Percentiles rank a stretch among this genome's conserved stretches.
Evolutionary conservation across 2,113 vertebrate species (phyloP).

Genomic region (Scortum barcoo): DNA sequence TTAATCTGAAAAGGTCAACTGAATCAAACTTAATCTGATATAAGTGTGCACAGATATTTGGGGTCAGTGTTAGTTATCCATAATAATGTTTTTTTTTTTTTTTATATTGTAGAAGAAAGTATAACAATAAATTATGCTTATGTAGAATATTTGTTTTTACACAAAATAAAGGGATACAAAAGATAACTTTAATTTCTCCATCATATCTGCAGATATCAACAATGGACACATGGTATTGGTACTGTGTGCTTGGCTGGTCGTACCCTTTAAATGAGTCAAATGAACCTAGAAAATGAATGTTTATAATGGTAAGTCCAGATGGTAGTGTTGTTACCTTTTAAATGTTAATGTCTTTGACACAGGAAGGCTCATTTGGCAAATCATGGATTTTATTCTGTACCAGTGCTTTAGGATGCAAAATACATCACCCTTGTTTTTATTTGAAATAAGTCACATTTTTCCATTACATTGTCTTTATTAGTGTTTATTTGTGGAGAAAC

Average conservation of each 20-base stretch:
- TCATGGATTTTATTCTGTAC: neutral
- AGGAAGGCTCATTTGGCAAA: neutral
- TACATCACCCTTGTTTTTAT: neutral
- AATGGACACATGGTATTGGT: neutral
- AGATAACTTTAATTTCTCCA: neutral
- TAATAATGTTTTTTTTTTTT: neutral
- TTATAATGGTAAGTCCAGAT: neutral
- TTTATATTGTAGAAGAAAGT: no score
- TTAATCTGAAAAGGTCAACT: conserved; percentile 64
- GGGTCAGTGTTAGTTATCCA: conserved; percentile 5
- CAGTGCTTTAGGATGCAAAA: neutral
- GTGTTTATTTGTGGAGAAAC: neutral
- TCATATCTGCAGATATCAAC: neutral
- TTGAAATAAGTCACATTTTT: neutral
- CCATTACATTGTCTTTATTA: neutral
- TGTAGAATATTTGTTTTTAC: conserved; percentile 1
- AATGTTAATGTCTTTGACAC: neutral
- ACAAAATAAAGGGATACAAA: neutral
- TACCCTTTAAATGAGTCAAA: neutral
- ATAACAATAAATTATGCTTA: neutral
- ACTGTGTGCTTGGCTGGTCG: neutral
- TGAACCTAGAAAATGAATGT: neutral
- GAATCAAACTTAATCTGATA: conserved; percentile 47
- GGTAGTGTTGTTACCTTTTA: neutral
- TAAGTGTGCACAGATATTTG: neutral